phyloP scores from a whole-genome alignment of 2,797 vertebrate genomes.

The Loris lydekkerianus region DNA sequence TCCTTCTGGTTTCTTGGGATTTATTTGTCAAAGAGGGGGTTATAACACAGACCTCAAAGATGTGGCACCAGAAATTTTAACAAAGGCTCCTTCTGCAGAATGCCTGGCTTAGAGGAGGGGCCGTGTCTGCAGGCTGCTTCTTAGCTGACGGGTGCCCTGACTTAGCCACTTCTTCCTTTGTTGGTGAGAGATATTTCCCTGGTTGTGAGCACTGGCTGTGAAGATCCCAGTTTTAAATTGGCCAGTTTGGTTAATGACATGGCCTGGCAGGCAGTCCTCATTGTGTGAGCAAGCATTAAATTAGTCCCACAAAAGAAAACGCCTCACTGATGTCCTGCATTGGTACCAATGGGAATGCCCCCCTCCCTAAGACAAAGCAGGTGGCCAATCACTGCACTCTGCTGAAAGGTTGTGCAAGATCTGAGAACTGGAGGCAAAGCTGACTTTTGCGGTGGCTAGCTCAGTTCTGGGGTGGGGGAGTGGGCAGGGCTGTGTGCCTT shows the following conservation, averaged over 20 bases:
- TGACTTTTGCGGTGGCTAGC: fast-evolving
- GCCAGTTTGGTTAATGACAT: constrained; percentile 60
- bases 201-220: not conserved
- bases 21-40: not conserved
- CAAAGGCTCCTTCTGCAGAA: not conserved
- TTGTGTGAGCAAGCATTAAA: constrained; percentile 67
- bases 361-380: not conserved
- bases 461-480: not conserved
- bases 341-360: not conserved
- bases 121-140: not conserved
- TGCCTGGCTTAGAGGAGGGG: fast-evolving
- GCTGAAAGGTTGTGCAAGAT: not conserved
- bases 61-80: not conserved
- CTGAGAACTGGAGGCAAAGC: not conserved
- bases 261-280: constrained; percentile 39
- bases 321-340: constrained; percentile 39
- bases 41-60: not conserved
- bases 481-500: no score
- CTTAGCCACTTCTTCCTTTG: not conserved
- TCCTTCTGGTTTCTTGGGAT: not conserved
- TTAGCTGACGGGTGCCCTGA: no score
- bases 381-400: not conserved
- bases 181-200: not conserved
- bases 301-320: constrained; percentile 67
- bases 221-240: constrained; percentile 35